Conservation (phyloP, 2,797 vertebrate genomes). For the Anguilla anguilla region DNA sequence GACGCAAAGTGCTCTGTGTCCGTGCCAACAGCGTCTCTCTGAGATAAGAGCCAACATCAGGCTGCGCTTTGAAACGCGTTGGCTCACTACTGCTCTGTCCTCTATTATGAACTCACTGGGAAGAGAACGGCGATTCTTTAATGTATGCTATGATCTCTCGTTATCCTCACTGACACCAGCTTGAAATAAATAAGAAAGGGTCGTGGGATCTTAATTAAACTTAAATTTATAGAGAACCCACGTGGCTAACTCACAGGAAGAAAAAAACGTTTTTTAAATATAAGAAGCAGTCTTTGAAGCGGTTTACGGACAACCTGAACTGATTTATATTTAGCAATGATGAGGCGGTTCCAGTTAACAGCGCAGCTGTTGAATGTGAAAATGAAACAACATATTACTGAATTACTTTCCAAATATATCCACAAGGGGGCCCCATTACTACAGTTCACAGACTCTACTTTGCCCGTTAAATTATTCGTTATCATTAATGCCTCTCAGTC, state of each 20-base stretch:
- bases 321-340: neutral
- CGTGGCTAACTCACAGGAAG: neutral
- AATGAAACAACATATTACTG: neutral
- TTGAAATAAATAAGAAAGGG: neutral
- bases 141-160: neutral
- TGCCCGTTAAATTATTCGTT: neutral
- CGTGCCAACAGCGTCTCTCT: constrained; percentile 36
- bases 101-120: neutral
- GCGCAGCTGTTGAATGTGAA: neutral
- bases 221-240: neutral
- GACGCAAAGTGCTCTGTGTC: constrained; percentile 29
- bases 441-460: neutral
- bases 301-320: neutral
- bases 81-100: constrained; percentile 24
- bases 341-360: neutral
- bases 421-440: constrained; percentile 31
- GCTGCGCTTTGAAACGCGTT: constrained; percentile 22
- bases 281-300: neutral
- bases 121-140: constrained; percentile 3
- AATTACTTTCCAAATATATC: neutral
- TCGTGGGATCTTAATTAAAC: neutral
- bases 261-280: neutral
- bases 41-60: constrained; percentile 29
- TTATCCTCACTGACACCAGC: neutral
- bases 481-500: neutral